Base-by-base conservation (phyloP, 2,113 vertebrate genomes). In the Gopherus evgoodei region DNA sequence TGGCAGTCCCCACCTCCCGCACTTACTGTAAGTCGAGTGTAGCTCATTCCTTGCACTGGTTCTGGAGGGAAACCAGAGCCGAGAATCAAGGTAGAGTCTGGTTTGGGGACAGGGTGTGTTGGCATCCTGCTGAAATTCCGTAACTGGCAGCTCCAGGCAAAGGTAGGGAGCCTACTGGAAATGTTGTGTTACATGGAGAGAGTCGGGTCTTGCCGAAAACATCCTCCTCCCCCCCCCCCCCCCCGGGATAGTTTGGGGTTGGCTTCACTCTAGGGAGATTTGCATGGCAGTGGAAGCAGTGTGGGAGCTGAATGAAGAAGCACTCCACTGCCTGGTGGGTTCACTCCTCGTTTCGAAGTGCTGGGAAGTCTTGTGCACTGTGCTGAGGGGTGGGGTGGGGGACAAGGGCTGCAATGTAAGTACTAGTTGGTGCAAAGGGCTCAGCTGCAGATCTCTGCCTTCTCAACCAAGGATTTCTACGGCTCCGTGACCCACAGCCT, bases 1-100 rank as follows among this genome's bases (percentile, higher is more conserved):
- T 29, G 90, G 94, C 84, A 96, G 93, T 97, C 96, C 94, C 97
- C 93, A 86, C 97, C 97, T 98, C 93, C 94, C 4, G 1, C 49
- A 2, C 29, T 97, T 97, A 95, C 97, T 87, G 92, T 96, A 95
- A 98, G 85, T 84, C 69, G 53, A 75, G 87, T 62, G 89, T 25
- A 84, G 93, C 79, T 91, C 44, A 44, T 97, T 97, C 91, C 94
- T 88, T 93, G 93, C 94, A 93, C 81, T 83, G 57, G 90, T 87
- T 69, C 91, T 2, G 49, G 3, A 53, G 93, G 53, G 76, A 57
- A 84, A 56, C 56, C 84, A 89, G 87, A 57, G 81, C 47, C 81
- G 17, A 87, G 19, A 22, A 59, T 3, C 21, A 38, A 69, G 6
- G 25, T 83, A 52, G 90, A 52, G 78, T 1, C 2, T 22, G 75